Evolutionary conservation across 2,888 invertebrate genomes (phyloP), one percentile per base, ranked within the genome.

Genomic region (Chamaedrilus cognettii): DNA sequence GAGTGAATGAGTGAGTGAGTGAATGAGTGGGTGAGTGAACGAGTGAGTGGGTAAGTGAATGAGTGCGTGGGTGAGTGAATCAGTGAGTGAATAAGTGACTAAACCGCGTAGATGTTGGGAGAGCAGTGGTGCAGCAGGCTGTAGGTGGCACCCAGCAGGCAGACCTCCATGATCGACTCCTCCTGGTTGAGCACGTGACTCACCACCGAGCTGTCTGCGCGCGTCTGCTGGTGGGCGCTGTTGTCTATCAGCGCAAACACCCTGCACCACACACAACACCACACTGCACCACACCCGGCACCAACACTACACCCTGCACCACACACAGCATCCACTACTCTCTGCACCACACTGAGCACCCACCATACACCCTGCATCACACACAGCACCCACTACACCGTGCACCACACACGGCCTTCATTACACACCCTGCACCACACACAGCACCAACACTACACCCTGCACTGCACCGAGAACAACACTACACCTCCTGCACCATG

Each of bases 41-140:
- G n/a, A n/a, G n/a, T n/a, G n/a, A n/a, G n/a, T n/a, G n/a, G n/a
- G n/a, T n/a, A n/a, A n/a, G n/a, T n/a, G n/a, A n/a, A n/a, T n/a
- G n/a, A n/a, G n/a, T n/a, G n/a, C n/a, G n/a, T n/a, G n/a, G n/a
- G n/a, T n/a, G n/a, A n/a, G n/a, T n/a, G n/a, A n/a, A n/a, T n/a
- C n/a, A n/a, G n/a, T n/a, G n/a, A n/a, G n/a, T n/a, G n/a, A n/a
- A n/a, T n/a, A n/a, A n/a, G n/a, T n/a, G n/a, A n/a, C n/a, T n/a
- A n/a, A n/a, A n/a, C n/a, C 42, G 7, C 84, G 78, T 86, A 88
- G 73, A 89, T 88, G 26, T 84, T 79, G 11, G 89, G 88, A 1
- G 91, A 92, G 66, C 89, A 88, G 78, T 93, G 92, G 76, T 87
- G 88, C 3, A 93, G 84, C 26, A 94, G 87, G 0, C 89, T 85